These are phyloP conservation scores for Bursaphelenchus okinawaensis DNA, from an alignment of 2,888 invertebrate species.

Conservation along the genomic window DNA sequence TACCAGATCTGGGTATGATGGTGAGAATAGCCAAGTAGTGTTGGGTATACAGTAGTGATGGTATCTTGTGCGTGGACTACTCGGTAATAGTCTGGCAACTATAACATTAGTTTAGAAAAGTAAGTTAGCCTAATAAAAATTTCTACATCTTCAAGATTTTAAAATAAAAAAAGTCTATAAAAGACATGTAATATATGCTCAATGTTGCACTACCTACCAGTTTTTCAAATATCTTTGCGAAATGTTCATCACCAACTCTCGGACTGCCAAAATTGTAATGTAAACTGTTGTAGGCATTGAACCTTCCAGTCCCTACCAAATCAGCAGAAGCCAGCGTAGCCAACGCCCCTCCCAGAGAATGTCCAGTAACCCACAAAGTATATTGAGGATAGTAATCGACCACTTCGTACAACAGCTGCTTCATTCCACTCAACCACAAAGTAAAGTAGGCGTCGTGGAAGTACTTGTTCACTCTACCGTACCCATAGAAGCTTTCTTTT, in stretches of 20 bases:
- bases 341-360: constrained; percentile 31
- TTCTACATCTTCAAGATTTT: neutral
- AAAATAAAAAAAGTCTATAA: too few relatives aligned
- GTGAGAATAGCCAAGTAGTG: neutral
- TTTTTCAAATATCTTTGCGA: neutral
- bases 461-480: neutral
- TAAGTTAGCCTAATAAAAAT: neutral
- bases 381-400: constrained; percentile 11
- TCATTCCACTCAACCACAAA: neutral
- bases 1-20: constrained; percentile 8
- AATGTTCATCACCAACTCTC: neutral
- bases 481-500: neutral
- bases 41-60: neutral
- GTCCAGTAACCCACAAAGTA: constrained; percentile 24
- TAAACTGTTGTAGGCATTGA: neutral
- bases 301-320: constrained; percentile 4
- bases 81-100: constrained; percentile 7
- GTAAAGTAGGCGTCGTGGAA: constrained; percentile 7
- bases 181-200: too few relatives aligned
- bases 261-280: constrained; percentile 15
- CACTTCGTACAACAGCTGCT: neutral
- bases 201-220: too few relatives aligned
- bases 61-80: constrained; percentile 6
- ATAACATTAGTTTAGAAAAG: too few relatives aligned
- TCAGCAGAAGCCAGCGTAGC: constrained; percentile 29